Conservation (phyloP, 2,113 vertebrate genomes). For the Nansenia antarctica region DNA sequence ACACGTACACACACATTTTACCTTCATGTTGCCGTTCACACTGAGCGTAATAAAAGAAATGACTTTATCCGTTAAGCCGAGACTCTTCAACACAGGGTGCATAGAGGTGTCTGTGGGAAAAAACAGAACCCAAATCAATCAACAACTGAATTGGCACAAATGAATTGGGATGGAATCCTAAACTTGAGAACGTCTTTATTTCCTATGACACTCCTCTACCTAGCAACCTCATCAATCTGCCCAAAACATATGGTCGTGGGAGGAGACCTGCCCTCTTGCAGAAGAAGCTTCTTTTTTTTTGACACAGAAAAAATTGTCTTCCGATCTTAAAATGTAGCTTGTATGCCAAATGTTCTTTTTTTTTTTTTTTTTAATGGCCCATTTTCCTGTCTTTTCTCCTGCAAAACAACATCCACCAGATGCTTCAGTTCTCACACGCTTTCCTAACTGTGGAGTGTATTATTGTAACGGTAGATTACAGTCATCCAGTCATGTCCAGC, state of each 20-base stretch:
- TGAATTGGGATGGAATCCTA: neutral
- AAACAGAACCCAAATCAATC: slow-evolving; percentile 20
- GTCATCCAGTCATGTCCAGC: too few species aligned
- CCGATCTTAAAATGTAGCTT: too few species aligned
- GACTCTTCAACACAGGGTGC: slow-evolving; percentile 83
- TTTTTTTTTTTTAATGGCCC: too few species aligned
- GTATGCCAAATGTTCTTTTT: too few species aligned
- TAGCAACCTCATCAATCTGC: slow-evolving; percentile 19
- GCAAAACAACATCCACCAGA: too few species aligned
- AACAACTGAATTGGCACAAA: slow-evolving; percentile 32
- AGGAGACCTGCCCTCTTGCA: slow-evolving; percentile 17
- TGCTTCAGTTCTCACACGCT: neutral
- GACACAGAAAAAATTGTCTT: too few species aligned
- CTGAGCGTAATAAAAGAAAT: slow-evolving; percentile 78
- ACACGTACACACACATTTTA: slow-evolving; percentile 49
- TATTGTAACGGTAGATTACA: too few species aligned
- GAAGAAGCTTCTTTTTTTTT: neutral
- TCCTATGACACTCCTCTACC: too few species aligned
- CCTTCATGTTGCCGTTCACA: slow-evolving; percentile 81
- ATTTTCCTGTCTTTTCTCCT: neutral
- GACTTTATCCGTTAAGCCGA: slow-evolving; percentile 81
- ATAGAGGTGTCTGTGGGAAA: slow-evolving; percentile 81
- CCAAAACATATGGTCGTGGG: slow-evolving; percentile 38
- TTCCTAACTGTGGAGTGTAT: neutral
- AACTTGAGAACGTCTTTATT: neutral